Evolutionary conservation across 2,113 vertebrate genomes (phyloP).

Genomic region (Scortum barcoo): DNA sequence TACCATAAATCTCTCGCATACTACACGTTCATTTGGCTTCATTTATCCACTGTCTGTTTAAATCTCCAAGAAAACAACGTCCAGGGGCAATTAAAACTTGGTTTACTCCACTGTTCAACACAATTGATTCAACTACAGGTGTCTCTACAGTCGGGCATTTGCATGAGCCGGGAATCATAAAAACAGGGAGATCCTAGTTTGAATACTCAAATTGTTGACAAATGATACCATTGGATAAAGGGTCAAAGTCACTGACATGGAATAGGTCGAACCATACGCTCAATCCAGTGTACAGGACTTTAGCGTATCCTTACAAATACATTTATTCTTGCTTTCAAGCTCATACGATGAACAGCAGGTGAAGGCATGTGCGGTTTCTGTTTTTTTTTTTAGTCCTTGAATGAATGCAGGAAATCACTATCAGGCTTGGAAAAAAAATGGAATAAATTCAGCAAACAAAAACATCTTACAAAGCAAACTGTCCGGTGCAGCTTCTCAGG

Average conservation of each 20-base stretch:
- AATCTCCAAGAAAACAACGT: neutral
- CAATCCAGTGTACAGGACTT: neutral
- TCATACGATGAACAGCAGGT: neutral
- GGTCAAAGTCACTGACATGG: neutral
- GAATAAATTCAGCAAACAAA: neutral
- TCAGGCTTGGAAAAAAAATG: neutral
- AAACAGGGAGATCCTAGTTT: conserved; percentile 26
- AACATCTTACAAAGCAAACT: neutral
- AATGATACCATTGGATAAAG: too few species aligned
- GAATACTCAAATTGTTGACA: conserved; percentile 34
- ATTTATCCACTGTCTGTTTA: conserved; percentile 11
- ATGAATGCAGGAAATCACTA: neutral
- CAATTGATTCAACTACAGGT: neutral
- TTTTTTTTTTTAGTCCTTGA: neutral
- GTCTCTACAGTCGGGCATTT: neutral
- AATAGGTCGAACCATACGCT: neutral
- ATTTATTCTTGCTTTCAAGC: neutral
- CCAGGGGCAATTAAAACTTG: neutral
- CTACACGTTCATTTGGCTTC: conserved; percentile 50
- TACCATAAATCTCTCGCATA: conserved; percentile 2
- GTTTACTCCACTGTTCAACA: conserved; percentile 32
- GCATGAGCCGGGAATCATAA: conserved; percentile 7
- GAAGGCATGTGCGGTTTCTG: neutral
- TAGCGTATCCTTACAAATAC: neutral
- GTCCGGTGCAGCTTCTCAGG: conserved; percentile 1